Evolutionary conservation across 1,140 invertebrate genomes (phyloP).

Genomic region (Dinoponera quadriceps): DNA sequence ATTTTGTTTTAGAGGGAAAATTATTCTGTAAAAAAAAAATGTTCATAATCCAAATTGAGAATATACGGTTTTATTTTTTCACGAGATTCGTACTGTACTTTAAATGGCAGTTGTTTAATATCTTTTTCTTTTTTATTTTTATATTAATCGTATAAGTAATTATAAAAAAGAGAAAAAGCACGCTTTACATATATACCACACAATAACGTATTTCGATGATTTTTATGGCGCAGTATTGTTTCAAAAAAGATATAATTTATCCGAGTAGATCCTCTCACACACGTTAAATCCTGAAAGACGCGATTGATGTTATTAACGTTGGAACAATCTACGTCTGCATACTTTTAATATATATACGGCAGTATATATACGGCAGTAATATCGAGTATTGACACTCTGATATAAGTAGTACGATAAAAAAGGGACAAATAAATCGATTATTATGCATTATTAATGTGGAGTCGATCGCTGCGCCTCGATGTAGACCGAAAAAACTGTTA

Average conservation of each 20-base stretch:
- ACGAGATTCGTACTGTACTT: slow-evolving; percentile 9
- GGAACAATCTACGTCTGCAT: slow-evolving; percentile 7
- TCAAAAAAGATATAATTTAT: not conserved
- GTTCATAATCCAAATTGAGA: not conserved
- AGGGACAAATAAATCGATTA: slow-evolving; percentile 61
- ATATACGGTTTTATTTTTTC: not conserved
- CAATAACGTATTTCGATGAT: slow-evolving; percentile 11
- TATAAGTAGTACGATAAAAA: slow-evolving; percentile 67
- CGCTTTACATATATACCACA: not conserved
- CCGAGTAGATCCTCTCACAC: not conserved
- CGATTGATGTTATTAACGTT: not conserved
- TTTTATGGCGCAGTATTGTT: slow-evolving; percentile 23
- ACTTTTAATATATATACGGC: slow-evolving; percentile 51
- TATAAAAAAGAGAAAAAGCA: slow-evolving; percentile 13
- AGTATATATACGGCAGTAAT: slow-evolving; percentile 5
- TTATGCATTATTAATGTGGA: slow-evolving; percentile 34
- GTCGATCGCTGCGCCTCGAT: not conserved
- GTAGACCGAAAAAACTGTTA: slow-evolving; percentile 29
- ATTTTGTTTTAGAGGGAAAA: not conserved
- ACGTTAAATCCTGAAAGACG: slow-evolving; percentile 11
- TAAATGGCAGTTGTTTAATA: slow-evolving; percentile 8
- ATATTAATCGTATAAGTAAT: slow-evolving; percentile 26
- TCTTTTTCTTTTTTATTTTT: slow-evolving; percentile 16
- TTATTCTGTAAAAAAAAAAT: not conserved
- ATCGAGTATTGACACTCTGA: slow-evolving; percentile 48